Evolutionary conservation across 2,113 vertebrate species (phyloP).

Genomic region (Peromyscus leucopus): DNA sequence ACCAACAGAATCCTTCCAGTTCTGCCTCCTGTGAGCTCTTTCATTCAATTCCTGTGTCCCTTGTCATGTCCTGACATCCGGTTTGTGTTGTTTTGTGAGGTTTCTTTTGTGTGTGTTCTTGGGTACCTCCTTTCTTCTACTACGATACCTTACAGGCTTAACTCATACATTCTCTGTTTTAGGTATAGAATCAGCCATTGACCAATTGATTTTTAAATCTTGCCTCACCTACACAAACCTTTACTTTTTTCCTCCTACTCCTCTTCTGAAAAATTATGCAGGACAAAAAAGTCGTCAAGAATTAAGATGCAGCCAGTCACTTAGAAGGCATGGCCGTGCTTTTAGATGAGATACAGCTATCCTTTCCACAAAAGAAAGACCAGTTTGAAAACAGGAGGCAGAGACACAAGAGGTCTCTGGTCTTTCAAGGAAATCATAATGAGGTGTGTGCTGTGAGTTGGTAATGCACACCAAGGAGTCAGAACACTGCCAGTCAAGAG

Average conservation of each 20-base stretch:
- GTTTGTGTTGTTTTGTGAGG: not conserved
- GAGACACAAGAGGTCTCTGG: not conserved
- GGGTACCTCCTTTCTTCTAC: not conserved
- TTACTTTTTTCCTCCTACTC: too few species aligned
- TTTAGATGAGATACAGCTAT: not conserved
- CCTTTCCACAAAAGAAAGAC: not conserved
- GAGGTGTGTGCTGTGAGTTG: not conserved
- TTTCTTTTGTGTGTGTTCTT: too few species aligned
- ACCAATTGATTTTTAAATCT: constrained; percentile 12
- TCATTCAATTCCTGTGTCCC: not conserved
- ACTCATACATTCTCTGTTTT: not conserved
- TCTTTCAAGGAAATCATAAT: not conserved
- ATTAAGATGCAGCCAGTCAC: not conserved
- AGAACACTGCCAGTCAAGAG: not conserved
- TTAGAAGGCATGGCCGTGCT: not conserved
- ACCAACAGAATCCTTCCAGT: not conserved
- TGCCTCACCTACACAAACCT: not conserved
- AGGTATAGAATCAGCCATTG: not conserved
- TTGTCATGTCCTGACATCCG: not conserved
- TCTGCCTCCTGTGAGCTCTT: not conserved
- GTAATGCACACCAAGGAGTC: rapidly evolving
- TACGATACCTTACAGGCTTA: not conserved
- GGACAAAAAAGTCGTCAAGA: not conserved
- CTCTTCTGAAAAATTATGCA: not conserved
- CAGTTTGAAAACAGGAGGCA: not conserved